phyloP scores from a whole-genome alignment of 2,797 vertebrate genomes.

The Falco novaeseelandiae region DNA sequence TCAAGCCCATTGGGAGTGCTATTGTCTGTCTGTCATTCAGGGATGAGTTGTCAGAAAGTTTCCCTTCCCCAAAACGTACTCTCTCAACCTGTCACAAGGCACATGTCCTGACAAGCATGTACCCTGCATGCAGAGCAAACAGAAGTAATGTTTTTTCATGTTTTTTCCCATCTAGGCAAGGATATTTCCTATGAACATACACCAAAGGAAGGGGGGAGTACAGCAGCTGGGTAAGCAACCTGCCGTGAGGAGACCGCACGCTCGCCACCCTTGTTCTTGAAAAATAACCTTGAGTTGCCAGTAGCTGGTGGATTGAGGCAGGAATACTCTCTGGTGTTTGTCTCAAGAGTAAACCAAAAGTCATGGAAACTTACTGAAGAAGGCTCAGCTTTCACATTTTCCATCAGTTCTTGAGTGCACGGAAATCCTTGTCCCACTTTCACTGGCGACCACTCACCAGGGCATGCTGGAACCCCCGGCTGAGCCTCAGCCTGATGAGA shows the following conservation, averaged over 20 bases:
- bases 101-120: neutral
- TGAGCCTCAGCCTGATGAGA: fast-evolving
- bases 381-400: neutral
- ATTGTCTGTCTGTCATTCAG: neutral
- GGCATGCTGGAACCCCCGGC: neutral
- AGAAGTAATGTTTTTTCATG: neutral
- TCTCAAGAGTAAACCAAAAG: neutral
- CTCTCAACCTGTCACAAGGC: slow-evolving; percentile 12
- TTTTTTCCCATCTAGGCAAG: neutral
- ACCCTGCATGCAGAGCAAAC: neutral
- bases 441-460: fast-evolving
- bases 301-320: neutral
- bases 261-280: neutral
- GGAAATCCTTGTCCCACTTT: neutral
- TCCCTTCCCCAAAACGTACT: slow-evolving; percentile 37
- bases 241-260: fast-evolving
- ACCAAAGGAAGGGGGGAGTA: neutral
- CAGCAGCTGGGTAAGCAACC: neutral
- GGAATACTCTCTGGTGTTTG: neutral
- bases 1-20: neutral
- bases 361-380: neutral
- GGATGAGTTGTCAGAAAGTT: slow-evolving; percentile 49
- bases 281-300: neutral
- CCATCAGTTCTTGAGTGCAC: neutral
- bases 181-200: neutral